Conservation (phyloP, 2,888 invertebrate species). For the Phyllotreta cruciferae region DNA sequence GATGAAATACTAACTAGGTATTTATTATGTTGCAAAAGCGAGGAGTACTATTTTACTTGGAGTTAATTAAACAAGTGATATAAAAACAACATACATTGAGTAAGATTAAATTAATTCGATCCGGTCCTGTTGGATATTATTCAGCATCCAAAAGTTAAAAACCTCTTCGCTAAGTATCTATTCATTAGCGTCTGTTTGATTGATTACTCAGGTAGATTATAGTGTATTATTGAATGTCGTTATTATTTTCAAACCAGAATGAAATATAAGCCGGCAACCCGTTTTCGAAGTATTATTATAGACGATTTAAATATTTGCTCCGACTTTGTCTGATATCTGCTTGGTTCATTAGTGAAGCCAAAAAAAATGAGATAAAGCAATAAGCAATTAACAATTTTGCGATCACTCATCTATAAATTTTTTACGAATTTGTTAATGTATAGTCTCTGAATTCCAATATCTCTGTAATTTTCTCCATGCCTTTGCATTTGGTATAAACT, state of each 20-base stretch:
- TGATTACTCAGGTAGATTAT: constrained; percentile 30
- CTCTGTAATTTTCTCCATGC: too few species aligned
- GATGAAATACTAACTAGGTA: too few species aligned
- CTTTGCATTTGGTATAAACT: too few species aligned
- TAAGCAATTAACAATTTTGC: too few species aligned
- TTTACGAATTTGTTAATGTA: too few species aligned
- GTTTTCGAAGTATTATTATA: constrained; percentile 17
- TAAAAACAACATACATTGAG: too few species aligned
- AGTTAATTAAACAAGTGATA: background rate
- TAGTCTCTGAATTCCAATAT: too few species aligned
- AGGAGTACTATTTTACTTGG: background rate
- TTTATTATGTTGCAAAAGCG: too few species aligned
- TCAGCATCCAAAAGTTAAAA: constrained; percentile 18
- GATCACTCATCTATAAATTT: too few species aligned
- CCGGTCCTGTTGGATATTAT: constrained; percentile 1
- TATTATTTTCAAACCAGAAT: constrained; percentile 26
- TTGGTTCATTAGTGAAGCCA: too few species aligned
- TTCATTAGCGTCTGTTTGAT: constrained; percentile 30
- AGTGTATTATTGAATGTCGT: constrained; percentile 28
- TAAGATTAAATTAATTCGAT: background rate
- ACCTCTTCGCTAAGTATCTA: constrained; percentile 27
- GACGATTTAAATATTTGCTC: constrained; percentile 12
- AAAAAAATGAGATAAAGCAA: too few species aligned
- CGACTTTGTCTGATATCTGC: too few species aligned
- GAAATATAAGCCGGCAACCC: constrained; percentile 21